A percentile compares a stretch with the other conserved stretches of the same genome.
phyloP scores from a whole-genome alignment of 2,797 vertebrate genomes.

The Zalophus californianus region DNA sequence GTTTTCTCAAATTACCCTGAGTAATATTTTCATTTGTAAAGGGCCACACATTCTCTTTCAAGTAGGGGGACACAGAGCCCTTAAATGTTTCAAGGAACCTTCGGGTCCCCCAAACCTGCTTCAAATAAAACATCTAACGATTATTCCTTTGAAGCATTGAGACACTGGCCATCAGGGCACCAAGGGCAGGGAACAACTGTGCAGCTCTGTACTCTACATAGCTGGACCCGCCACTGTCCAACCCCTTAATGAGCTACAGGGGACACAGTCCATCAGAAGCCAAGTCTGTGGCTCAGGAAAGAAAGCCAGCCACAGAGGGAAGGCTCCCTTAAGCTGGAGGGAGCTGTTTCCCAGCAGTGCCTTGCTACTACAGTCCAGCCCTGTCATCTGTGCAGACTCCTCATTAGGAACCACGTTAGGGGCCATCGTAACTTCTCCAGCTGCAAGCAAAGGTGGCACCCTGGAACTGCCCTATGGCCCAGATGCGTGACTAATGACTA shows the following conservation, averaged over 20 bases:
- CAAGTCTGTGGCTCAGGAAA: not conserved
- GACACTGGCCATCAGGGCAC: not conserved
- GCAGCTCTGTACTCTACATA: not conserved
- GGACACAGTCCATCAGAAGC: not conserved
- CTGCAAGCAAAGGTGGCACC: not conserved
- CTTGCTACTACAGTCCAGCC: not conserved
- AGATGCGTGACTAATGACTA: slow-evolving; percentile 2
- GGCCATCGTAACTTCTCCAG: not conserved
- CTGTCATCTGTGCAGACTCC: not conserved
- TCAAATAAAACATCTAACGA: not conserved
- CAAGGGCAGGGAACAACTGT: not conserved
- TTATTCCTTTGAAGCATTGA: not conserved
- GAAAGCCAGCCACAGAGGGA: not conserved
- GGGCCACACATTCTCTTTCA: slow-evolving; percentile 14
- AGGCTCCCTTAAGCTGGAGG: not conserved
- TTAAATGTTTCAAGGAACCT: slow-evolving; percentile 20
- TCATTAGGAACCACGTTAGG: not conserved
- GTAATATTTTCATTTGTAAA: slow-evolving; percentile 57
- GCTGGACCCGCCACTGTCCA: not conserved
- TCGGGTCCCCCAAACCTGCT: not conserved
- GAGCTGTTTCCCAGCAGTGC: not conserved
- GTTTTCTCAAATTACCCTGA: not conserved
- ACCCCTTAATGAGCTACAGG: not conserved
- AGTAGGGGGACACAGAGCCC: not conserved
- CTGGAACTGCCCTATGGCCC: not conserved